Percentiles rank a stretch among this genome's conserved stretches.
These are phyloP conservation scores for Agriotes lineatus DNA, from an alignment of 2,888 invertebrate genomes.

Conservation along the genomic window DNA sequence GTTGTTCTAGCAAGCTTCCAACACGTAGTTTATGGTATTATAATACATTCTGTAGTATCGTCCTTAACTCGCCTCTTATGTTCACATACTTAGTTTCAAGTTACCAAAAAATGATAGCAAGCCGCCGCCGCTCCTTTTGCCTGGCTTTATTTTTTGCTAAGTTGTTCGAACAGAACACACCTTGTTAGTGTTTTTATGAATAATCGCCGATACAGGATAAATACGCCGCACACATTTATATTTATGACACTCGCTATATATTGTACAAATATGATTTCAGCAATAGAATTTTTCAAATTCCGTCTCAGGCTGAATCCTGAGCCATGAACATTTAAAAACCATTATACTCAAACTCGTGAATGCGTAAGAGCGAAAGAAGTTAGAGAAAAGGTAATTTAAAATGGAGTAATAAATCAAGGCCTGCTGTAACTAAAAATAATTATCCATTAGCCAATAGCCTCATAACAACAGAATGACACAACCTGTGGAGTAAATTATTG, in stretches of 20 bases:
- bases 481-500: too few species aligned
- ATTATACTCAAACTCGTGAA: too few species aligned
- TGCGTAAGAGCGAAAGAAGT: too few species aligned
- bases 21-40: background rate
- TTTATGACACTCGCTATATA: background rate
- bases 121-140: background rate
- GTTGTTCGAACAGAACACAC: background rate
- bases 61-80: background rate
- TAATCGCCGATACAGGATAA: background rate
- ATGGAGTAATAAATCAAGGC: too few species aligned
- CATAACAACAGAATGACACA: too few species aligned
- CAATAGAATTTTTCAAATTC: background rate
- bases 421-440: too few species aligned
- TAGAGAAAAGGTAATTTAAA: too few species aligned
- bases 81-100: background rate
- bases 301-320: background rate
- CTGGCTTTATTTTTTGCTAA: background rate
- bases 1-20: too few species aligned
- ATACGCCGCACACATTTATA: constrained; percentile 5
- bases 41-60: background rate
- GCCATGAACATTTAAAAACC: too few species aligned
- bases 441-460: too few species aligned
- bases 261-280: background rate
- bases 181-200: constrained; percentile 4
- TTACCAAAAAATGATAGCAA: background rate